Evolutionary conservation across 2,888 invertebrate genomes (phyloP).

Genomic region (Norana najaformis): DNA sequence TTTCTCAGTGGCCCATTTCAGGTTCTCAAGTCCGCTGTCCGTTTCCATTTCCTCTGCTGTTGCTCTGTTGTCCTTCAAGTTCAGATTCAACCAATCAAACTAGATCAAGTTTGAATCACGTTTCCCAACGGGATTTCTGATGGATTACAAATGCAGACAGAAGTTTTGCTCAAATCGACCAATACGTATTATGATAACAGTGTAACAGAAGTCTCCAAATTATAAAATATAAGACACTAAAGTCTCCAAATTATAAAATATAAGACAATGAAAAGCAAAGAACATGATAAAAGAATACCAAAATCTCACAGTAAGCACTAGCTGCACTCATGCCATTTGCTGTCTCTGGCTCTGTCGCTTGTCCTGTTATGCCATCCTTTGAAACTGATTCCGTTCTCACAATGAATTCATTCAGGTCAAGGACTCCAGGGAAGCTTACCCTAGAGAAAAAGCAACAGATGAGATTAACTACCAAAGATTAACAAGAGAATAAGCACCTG

Average conservation of each 20-base stretch:
- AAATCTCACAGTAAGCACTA: neutral
- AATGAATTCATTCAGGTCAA: constrained; percentile 73
- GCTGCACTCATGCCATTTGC: neutral
- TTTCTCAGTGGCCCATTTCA: no score
- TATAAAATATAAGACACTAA: no score
- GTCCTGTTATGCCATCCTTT: neutral
- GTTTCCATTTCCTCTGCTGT: no score
- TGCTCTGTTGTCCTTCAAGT: no score
- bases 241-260: neutral
- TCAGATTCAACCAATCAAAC: no score
- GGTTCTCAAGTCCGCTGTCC: no score
- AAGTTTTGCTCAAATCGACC: neutral
- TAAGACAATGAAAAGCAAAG: neutral
- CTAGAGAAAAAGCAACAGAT: constrained; percentile 64
- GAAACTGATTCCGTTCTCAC: neutral
- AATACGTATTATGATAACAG: neutral
- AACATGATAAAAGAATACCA: neutral
- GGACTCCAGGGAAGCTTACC: constrained; percentile 78
- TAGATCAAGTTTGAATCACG: no score
- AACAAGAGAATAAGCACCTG: no score
- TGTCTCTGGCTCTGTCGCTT: neutral
- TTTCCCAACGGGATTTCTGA: neutral
- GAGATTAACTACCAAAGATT: neutral
- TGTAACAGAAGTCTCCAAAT: neutral
- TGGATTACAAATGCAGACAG: neutral